A percentile compares a stretch with the other conserved stretches of the same genome.
These are phyloP conservation scores for Notarius quadriscutis DNA, from an alignment of 2,113 vertebrate genomes.

Conservation along the genomic window DNA sequence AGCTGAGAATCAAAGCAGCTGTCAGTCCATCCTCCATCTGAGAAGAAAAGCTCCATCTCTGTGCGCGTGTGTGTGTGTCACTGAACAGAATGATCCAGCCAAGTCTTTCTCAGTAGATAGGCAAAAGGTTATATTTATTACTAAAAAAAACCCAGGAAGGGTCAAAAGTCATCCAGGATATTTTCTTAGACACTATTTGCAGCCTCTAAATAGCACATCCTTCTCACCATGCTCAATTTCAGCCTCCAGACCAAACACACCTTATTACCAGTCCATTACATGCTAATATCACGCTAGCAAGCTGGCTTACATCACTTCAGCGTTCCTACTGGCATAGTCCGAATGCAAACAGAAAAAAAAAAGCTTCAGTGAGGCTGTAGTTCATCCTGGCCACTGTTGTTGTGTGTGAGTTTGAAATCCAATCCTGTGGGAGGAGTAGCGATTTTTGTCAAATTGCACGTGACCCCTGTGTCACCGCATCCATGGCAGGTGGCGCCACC, in stretches of 20 bases:
- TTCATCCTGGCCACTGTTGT: too few species aligned
- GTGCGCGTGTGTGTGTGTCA: neutral
- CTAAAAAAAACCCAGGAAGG: neutral
- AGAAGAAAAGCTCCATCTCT: conserved; percentile 9
- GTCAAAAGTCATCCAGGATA: conserved; percentile 35
- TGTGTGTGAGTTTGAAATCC: too few species aligned
- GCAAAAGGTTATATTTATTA: neutral
- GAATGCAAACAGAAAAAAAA: too few species aligned
- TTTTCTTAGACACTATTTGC: conserved; percentile 17
- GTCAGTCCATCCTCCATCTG: neutral
- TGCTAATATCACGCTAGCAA: too few species aligned
- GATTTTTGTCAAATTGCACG: too few species aligned
- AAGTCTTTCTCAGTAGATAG: neutral
- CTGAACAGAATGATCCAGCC: neutral
- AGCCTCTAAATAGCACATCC: conserved; percentile 24
- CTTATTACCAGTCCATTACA: neutral
- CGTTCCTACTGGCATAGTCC: too few species aligned
- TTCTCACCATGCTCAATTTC: conserved; percentile 16
- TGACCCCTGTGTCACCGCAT: too few species aligned
- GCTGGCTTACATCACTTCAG: too few species aligned
- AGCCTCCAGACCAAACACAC: neutral
- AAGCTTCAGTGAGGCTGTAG: too few species aligned
- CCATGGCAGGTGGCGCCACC: too few species aligned
- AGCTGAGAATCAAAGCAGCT: neutral
- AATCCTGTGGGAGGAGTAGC: too few species aligned